Conservation (phyloP, 2,888 invertebrate species). For the Scrobipalpa costella region DNA sequence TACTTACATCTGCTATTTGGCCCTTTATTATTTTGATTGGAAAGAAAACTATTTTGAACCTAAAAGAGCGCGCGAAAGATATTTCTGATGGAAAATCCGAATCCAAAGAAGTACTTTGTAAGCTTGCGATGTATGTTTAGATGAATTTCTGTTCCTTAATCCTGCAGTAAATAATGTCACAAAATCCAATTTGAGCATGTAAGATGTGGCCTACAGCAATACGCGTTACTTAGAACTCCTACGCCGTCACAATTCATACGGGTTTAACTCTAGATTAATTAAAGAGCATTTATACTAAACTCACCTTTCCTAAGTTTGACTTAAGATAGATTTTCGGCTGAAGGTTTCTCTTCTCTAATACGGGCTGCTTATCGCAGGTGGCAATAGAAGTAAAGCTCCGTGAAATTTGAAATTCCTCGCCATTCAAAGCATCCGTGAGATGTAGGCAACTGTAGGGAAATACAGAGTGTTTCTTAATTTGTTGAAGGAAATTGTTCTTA, state of each 20-base stretch:
- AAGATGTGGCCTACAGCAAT: slow-evolving; percentile 34
- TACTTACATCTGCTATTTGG: no score
- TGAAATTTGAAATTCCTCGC: slow-evolving; percentile 60
- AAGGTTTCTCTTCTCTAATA: slow-evolving; percentile 41
- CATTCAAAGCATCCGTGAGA: slow-evolving; percentile 28
- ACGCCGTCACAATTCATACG: slow-evolving; percentile 54
- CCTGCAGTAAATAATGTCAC: slow-evolving; percentile 16
- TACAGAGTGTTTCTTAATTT: neutral
- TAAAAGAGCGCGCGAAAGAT: no score
- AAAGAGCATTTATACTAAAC: slow-evolving; percentile 34
- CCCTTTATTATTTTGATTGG: no score
- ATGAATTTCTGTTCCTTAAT: slow-evolving; percentile 16
- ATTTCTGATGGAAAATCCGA: no score
- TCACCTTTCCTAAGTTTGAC: slow-evolving; percentile 29
- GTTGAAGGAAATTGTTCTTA: neutral
- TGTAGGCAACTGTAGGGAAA: neutral
- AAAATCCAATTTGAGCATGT: slow-evolving; percentile 21
- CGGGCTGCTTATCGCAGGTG: slow-evolving; percentile 60
- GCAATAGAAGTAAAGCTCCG: slow-evolving; percentile 56
- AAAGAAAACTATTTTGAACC: no score
- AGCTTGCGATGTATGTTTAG: neutral
- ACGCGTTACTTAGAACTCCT: slow-evolving; percentile 47
- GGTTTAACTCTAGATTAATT: slow-evolving; percentile 50
- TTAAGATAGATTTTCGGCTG: slow-evolving; percentile 42
- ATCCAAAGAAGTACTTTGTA: neutral